Conservation (phyloP, 64 coral and sea anemone species). For the Stylophora pistillata region DNA sequence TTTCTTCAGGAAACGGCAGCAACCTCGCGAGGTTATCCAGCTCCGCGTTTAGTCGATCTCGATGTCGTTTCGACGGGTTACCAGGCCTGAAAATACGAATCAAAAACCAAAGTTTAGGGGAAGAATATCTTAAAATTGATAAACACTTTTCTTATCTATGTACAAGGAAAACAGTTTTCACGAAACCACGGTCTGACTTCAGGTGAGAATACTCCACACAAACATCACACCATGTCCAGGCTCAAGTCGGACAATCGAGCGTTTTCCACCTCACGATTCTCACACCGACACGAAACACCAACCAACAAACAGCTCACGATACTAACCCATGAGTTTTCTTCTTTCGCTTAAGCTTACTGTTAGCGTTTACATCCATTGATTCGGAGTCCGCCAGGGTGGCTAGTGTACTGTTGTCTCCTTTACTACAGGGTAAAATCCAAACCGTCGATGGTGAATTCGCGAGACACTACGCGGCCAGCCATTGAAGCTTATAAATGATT, state of each 20-base stretch:
- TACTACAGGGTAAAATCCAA: conserved; percentile 29
- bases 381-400: conserved; percentile 81
- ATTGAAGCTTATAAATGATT: conserved; percentile 46
- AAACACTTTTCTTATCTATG: background rate
- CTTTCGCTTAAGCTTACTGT: conserved; percentile 89
- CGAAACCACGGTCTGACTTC: conserved; percentile 35
- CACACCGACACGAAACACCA: conserved; percentile 76
- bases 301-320: conserved; percentile 38
- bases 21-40: conserved; percentile 97
- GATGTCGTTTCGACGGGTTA: conserved; percentile 98
- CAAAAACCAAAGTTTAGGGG: conserved; percentile 19
- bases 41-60: conserved; percentile 97
- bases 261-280: conserved; percentile 87
- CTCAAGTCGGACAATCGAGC: conserved; percentile 81
- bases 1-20: conserved; percentile 98
- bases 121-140: background rate
- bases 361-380: conserved; percentile 83
- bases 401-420: conserved; percentile 15
- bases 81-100: conserved; percentile 78
- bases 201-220: conserved; percentile 86
- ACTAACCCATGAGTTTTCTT: conserved; percentile 91
- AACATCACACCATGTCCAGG: conserved; percentile 86
- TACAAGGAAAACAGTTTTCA: background rate
- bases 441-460: conserved; percentile 32
- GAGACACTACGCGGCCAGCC: conserved; percentile 53